phyloP scores from a whole-genome alignment of 1,140 invertebrate species.

The Bombus consobrinus region DNA sequence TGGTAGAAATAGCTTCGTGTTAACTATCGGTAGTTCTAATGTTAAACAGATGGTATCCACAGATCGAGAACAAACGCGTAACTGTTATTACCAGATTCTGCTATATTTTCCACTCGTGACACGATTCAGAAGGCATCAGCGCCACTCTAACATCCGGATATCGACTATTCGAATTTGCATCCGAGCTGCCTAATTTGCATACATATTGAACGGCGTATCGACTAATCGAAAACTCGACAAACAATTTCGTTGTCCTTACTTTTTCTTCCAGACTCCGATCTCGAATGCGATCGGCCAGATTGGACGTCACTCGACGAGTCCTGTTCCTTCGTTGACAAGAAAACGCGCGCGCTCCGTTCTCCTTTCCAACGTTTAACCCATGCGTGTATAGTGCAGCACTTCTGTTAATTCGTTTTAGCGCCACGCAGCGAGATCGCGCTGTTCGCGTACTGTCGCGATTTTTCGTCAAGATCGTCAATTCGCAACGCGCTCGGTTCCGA shows the following conservation, averaged over 20 bases:
- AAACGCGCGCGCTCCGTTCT: background rate
- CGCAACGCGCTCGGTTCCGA: too few species aligned
- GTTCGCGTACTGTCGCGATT: too few species aligned
- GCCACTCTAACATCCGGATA: slow-evolving; percentile 37
- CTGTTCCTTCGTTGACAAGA: background rate
- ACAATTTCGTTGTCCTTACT: background rate
- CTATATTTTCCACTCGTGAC: background rate
- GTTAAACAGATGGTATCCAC: too few species aligned
- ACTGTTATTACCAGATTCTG: background rate
- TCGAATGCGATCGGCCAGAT: background rate
- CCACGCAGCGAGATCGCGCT: too few species aligned
- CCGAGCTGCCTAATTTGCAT: slow-evolving; percentile 52
- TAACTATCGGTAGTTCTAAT: too few species aligned
- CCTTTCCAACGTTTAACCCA: too few species aligned
- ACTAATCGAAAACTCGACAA: background rate
- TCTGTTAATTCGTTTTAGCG: too few species aligned
- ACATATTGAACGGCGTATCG: slow-evolving; percentile 56
- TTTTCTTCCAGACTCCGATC: background rate
- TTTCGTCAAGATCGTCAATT: too few species aligned
- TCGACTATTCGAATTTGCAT: slow-evolving; percentile 55
- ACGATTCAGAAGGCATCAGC: slow-evolving; percentile 19
- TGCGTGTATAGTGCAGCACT: too few species aligned
- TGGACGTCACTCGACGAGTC: background rate
- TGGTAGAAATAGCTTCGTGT: too few species aligned
- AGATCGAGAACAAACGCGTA: too few species aligned